Percentiles rank a stretch among this genome's conserved stretches.
Conservation (phyloP, 2,113 vertebrate species). For the Pygoscelis antarcticus region DNA sequence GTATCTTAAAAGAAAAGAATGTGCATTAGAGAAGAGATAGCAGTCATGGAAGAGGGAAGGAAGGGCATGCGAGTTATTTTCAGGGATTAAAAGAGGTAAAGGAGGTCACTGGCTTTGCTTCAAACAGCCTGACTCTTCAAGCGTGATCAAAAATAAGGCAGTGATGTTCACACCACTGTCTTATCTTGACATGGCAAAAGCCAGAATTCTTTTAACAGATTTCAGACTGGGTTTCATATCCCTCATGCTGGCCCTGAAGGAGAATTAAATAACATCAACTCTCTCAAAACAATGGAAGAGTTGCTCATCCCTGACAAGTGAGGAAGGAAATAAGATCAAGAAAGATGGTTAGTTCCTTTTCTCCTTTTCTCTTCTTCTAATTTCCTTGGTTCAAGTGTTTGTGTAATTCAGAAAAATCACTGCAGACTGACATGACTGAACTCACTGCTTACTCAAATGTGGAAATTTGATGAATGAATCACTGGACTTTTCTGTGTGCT, state of each 20-base stretch:
- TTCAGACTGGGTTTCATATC: not conserved
- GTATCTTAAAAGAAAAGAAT: not conserved
- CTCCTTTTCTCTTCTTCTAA: not conserved
- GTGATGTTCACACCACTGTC: not conserved
- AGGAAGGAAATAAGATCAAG: not conserved
- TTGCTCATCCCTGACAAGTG: not conserved
- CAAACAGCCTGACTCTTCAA: conserved; percentile 27
- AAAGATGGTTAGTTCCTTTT: not conserved
- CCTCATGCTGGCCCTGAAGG: not conserved
- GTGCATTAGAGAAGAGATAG: not conserved
- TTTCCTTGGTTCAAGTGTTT: not conserved
- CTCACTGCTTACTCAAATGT: not conserved
- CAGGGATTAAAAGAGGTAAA: conserved; percentile 32
- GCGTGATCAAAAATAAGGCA: conserved; percentile 20
- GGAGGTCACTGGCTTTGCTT: conserved; percentile 19
- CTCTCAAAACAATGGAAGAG: not conserved
- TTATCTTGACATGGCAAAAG: conserved; percentile 12
- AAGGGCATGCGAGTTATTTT: not conserved
- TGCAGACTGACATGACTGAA: not conserved
- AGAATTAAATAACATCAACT: not conserved
- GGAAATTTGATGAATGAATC: conserved; percentile 14
- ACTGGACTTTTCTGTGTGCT: not conserved
- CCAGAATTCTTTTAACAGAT: not conserved
- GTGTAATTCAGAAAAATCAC: not conserved
- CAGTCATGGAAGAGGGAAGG: conserved; percentile 9